Evolutionary conservation across 1,140 invertebrate species (phyloP), one percentile per base, ranked within the genome.

Genomic region (Calycopis cecrops): DNA sequence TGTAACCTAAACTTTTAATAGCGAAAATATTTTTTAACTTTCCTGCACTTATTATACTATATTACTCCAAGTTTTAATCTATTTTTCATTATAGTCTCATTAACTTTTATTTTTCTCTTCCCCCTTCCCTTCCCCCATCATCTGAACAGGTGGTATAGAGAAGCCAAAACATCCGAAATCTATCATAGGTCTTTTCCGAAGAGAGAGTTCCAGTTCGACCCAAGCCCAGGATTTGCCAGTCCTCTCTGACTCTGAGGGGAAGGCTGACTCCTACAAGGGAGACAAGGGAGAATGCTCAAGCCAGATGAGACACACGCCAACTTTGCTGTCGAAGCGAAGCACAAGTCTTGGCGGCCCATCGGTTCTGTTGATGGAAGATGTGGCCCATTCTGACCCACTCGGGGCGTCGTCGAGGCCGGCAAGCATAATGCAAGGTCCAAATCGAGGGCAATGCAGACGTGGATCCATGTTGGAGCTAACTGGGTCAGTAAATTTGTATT

Each of bases 141-240:
- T 51, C 61, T 57, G 52, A 67, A 60, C 79, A 92, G 91, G 91
- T 85, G 91, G 91, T 76, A 90, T 92, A 85, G 91, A 92, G 80
- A 92, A 92, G 87, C 90, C 90, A 90, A 91, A 90, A 90, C 90
- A 90, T 87, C 88, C 91, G 60, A 92, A 92, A 84, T 92, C 91
- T 85, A 91, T 92, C 84, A 92, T 92, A 89, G 91, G 91, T 89
- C 88, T 92, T 38, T 92, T 92, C 79, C 88, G 91, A 69, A 89
- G 91, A 68, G 91, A 92, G 73, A 92, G 91, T 76, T 87, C 89
- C 56, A 88, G 90, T 62, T 92, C 91, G 0, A 90, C 85, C 64
- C 86, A 79, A 71, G 90, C 75, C 62, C 79, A 60, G 62, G 88
- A 74, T 57, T 79, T 62, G 58, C 88, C 69, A 35, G 83, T 71